A percentile compares a stretch with the other conserved stretches of the same genome.
phyloP scores from a whole-genome alignment of 2,113 vertebrate species.

The Heterochromis multidens region DNA sequence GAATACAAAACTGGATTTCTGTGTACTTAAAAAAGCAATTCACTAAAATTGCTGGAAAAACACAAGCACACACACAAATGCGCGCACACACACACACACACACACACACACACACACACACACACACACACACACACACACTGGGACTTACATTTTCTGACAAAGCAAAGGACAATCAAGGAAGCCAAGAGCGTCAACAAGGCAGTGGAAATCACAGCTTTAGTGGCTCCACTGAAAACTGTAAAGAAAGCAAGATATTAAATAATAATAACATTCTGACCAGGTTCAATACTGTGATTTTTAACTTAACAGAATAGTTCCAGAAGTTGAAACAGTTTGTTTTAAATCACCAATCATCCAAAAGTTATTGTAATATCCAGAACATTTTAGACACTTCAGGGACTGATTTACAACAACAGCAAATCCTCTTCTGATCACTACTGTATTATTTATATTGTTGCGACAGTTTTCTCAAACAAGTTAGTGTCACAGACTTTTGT shows the following conservation, averaged over 20 bases:
- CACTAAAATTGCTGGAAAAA: not conserved
- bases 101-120: too few species aligned
- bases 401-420: too few species aligned
- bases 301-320: too few species aligned
- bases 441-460: rapidly evolving
- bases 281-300: rapidly evolving
- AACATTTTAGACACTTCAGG: too few species aligned
- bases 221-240: rapidly evolving
- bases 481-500: too few species aligned
- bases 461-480: rapidly evolving
- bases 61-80: too few species aligned
- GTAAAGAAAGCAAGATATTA: not conserved
- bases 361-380: too few species aligned
- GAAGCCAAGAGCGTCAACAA: too few species aligned
- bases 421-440: not conserved
- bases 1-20: not conserved
- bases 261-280: not conserved
- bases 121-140: too few species aligned
- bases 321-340: too few species aligned
- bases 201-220: rapidly evolving
- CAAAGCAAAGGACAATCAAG: not conserved
- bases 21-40: rapidly evolving
- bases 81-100: too few species aligned
- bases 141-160: not conserved
- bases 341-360: too few species aligned